phyloP scores from a whole-genome alignment of 2,113 vertebrate genomes.

The Aldabrachelys gigantea region DNA sequence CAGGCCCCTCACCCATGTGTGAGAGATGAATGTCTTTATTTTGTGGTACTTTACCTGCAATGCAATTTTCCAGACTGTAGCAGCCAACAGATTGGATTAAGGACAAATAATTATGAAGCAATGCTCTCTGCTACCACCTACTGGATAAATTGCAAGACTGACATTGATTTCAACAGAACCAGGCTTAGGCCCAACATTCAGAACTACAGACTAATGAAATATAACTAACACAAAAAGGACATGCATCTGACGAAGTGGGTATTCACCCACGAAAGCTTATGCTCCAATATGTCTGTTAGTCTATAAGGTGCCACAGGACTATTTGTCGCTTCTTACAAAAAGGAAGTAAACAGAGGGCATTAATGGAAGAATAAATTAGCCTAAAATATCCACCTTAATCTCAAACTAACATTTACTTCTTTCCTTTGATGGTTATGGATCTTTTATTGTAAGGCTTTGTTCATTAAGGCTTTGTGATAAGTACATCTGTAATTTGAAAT shows the following conservation, averaged over 20 bases:
- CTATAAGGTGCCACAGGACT: no score
- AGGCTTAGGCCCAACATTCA: neutral
- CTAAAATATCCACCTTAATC: neutral
- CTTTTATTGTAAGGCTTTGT: neutral
- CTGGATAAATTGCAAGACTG: neutral
- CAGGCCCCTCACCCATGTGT: no score
- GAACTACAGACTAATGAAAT: neutral
- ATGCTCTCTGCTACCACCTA: slow-evolving; percentile 58
- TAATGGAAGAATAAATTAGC: neutral
- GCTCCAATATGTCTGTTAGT: no score
- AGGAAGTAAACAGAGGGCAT: neutral
- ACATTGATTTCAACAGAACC: neutral
- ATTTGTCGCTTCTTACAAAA: neutral
- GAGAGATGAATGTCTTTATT: neutral
- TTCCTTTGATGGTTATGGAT: neutral
- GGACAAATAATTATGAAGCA: neutral
- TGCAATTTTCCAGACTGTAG: neutral
- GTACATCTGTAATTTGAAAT: neutral
- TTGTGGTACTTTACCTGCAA: neutral
- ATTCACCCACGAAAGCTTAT: no score
- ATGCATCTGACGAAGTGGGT: no score
- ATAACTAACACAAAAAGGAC: neutral
- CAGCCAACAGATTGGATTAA: neutral
- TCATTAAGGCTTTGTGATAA: neutral
- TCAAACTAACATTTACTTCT: neutral